phyloP scores from a whole-genome alignment of 2,113 vertebrate species.

The Engystomops pustulosus region DNA sequence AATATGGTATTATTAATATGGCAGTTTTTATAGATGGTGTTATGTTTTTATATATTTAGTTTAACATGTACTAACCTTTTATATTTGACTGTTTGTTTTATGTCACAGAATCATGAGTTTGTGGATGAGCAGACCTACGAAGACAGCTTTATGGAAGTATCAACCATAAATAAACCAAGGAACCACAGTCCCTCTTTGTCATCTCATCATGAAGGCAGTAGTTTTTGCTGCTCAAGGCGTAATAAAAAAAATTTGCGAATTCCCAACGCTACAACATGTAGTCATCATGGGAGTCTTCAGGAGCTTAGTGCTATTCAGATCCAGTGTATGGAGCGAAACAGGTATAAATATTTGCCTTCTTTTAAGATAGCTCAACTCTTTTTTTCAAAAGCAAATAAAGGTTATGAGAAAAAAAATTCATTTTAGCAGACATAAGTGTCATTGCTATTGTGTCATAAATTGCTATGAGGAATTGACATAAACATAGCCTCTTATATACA shows the following conservation, averaged over 20 bases:
- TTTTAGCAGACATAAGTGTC: not conserved
- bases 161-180: constrained; percentile 78
- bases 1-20: too few relatives aligned
- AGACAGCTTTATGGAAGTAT: constrained; percentile 84
- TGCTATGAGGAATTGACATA: too few relatives aligned
- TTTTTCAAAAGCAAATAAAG: too few relatives aligned
- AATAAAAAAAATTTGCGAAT: constrained; percentile 90
- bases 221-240: constrained; percentile 86
- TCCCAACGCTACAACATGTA: constrained; percentile 76
- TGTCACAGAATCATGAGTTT: constrained; percentile 88
- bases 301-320: constrained; percentile 97
- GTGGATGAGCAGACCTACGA: constrained; percentile 91
- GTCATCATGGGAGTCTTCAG: constrained; percentile 81
- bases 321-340: constrained; percentile 85
- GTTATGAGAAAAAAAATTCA: too few relatives aligned
- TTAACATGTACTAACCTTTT: not conserved
- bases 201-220: constrained; percentile 80
- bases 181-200: constrained; percentile 86
- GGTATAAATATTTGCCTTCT: constrained; percentile 68
- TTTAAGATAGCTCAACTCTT: not conserved
- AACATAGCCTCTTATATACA: too few relatives aligned
- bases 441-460: not conserved
- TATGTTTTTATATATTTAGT: not conserved
- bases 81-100: constrained; percentile 39
- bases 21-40: not conserved